Evolutionary conservation across 2,888 invertebrate genomes (phyloP).

Genomic region (Chloroclystis v-ata): DNA sequence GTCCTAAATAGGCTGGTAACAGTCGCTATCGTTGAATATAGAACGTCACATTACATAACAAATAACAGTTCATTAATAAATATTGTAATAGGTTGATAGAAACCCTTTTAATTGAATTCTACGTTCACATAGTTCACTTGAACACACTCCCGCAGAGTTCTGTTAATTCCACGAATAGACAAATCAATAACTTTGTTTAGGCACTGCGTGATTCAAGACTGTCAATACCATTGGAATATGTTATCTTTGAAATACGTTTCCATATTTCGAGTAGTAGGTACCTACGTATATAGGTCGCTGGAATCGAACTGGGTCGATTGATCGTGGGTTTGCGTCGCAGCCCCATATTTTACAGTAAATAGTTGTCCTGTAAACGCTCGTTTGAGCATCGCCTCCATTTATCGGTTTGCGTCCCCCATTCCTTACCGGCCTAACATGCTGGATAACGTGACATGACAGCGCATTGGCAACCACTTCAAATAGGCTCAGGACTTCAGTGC

Average conservation of each 20-base stretch:
- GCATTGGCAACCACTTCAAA: conserved; percentile 33
- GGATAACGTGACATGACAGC: conserved; percentile 55
- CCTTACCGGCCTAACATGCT: conserved; percentile 45
- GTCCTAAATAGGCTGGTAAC: no score
- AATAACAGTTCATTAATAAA: no score
- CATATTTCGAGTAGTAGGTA: conserved; percentile 20
- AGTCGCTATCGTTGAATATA: no score
- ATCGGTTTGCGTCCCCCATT: conserved; percentile 45
- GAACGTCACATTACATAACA: no score
- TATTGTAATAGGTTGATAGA: no score
- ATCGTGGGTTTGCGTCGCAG: conserved; percentile 36
- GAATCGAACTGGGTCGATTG: conserved; percentile 32
- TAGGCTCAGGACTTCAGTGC: conserved; percentile 27
- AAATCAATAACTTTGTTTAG: background rate
- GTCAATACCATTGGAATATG: conserved; percentile 11
- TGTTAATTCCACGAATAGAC: background rate
- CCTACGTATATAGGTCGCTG: conserved; percentile 39
- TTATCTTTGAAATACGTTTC: conserved; percentile 17
- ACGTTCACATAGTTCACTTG: no score
- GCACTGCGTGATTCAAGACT: background rate
- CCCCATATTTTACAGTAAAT: conserved; percentile 52
- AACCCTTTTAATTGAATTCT: no score
- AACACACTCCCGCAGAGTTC: background rate
- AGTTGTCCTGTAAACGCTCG: conserved; percentile 47
- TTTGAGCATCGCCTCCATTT: conserved; percentile 48